Evolutionary conservation across 2,113 vertebrate species (phyloP), one percentile per base, ranked within the genome.

Genomic region (Cephalopholis sonnerati): DNA sequence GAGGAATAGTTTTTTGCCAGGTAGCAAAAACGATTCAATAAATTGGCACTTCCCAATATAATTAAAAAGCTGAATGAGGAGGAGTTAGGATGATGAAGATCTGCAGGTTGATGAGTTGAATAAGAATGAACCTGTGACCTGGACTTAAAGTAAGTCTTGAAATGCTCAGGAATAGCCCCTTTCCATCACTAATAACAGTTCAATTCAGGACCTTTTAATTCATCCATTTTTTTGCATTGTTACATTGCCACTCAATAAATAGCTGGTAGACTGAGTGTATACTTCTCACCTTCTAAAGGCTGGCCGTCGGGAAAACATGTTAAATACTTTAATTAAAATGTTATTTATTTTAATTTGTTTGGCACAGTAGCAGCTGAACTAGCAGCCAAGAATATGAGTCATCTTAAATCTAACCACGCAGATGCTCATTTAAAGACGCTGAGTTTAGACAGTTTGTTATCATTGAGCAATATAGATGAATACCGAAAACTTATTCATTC

Each of bases 311-410:
- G 5, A 25, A 61, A 32, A 61, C 41, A 54, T 5, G n/a, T 54
- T 20, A 41, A 54, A 53, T 29, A 57, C 18, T 57, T 29, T 11
- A 12, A 32, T 55, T 65, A 55, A 29, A 66, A 66, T 57, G 29
- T 61, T 17, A 7, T 58, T 58, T 61, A 61, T 59, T 39, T 22
- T n/a, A 64, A n/a, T 65, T 25, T 2, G 36, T 51, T 64, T 63
- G 48, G 48, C 48, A 70, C 11, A 9, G 41, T 8, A 53, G 48
- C 46, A 18, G 9, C n/a, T 76, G 11, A 44, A 12, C n/a, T 2
- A 6, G 24, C 12, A 46, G 74, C 39, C 74, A 76, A 18, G 6
- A 74, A 12, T 46, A 7, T 66, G 62, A 77, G 51, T 36, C 54
- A 58, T 59, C 13, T 59, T 67, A 36, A 24, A 27, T 58, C 3